phyloP scores from a whole-genome alignment of 2,888 invertebrate genomes.

The Eumacrocentrus americanus region DNA sequence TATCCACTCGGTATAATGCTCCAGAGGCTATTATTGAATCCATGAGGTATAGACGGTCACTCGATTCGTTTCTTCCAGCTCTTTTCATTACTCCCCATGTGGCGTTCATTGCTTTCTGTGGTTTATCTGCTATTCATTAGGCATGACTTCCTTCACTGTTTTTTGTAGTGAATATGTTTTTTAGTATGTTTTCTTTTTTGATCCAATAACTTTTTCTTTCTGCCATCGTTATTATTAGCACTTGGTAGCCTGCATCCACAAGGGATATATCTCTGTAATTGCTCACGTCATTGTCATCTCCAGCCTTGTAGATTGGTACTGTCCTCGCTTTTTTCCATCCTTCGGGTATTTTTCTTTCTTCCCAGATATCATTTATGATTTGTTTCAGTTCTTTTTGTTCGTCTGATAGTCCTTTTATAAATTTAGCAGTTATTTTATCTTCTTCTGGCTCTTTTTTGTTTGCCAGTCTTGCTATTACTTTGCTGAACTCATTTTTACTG shows the following conservation, averaged over 20 bases:
- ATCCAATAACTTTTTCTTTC: not conserved
- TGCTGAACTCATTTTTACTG: not conserved
- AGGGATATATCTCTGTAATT: conserved; percentile 22
- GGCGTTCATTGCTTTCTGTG: conserved; percentile 9
- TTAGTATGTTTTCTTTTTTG: not conserved
- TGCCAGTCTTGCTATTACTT: not conserved
- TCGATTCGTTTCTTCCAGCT: not conserved
- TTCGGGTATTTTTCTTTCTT: not conserved
- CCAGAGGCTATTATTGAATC: not conserved
- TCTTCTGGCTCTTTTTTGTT: conserved; percentile 11
- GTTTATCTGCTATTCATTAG: not conserved
- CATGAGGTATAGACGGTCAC: not conserved
- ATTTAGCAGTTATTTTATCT: conserved; percentile 15
- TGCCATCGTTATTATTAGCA: not conserved
- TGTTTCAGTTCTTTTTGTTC: not conserved
- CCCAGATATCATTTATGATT: conserved; percentile 1
- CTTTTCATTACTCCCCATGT: not conserved
- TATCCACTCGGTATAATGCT: not conserved
- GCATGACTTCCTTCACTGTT: not conserved
- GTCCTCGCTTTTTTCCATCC: conserved; percentile 20
- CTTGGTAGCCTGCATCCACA: conserved; percentile 5
- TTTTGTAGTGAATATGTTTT: not conserved
- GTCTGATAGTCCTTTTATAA: conserved; percentile 15
- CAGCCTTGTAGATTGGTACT: conserved; percentile 15
- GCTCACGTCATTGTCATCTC: not conserved